Conservation (phyloP, 2,113 vertebrate species). For the Phrynosoma blainvillii region DNA sequence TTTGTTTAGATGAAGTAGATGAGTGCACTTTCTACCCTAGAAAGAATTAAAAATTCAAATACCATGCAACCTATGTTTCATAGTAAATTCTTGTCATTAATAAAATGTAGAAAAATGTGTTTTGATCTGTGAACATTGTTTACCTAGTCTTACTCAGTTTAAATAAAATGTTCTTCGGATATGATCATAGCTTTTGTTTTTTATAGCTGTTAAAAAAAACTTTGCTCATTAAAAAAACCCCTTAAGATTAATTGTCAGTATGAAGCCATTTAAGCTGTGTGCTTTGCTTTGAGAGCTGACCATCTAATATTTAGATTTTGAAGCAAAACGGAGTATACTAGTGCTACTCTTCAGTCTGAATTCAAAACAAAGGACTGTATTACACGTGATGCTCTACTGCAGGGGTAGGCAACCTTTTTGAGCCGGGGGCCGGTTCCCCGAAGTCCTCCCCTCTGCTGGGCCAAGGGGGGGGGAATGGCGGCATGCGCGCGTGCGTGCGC, state of each 20-base stretch:
- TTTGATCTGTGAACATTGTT: neutral
- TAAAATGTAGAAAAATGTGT: neutral
- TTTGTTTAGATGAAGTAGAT: conserved; percentile 59
- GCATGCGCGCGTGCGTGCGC: too few relatives aligned
- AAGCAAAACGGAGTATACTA: neutral
- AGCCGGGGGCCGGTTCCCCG: too few relatives aligned
- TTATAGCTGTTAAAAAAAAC: neutral
- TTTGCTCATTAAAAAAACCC: neutral
- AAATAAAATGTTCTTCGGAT: neutral
- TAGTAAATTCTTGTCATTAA: neutral
- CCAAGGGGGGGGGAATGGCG: too few relatives aligned
- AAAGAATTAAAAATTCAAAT: conserved; percentile 36
- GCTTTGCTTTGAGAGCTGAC: neutral
- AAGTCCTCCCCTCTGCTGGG: too few relatives aligned
- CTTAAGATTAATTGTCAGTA: neutral
- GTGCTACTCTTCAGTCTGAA: neutral
- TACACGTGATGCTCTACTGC: neutral
- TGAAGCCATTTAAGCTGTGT: neutral
- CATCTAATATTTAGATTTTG: neutral
- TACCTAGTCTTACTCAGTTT: neutral
- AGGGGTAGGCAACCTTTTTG: too few relatives aligned
- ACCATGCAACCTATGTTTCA: conserved; percentile 16
- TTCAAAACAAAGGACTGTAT: neutral
- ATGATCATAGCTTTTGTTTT: neutral
- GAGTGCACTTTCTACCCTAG: conserved; percentile 11